Evolutionary conservation across 2,797 vertebrate genomes (phyloP).

Genomic region (Sparidentex hasta): DNA sequence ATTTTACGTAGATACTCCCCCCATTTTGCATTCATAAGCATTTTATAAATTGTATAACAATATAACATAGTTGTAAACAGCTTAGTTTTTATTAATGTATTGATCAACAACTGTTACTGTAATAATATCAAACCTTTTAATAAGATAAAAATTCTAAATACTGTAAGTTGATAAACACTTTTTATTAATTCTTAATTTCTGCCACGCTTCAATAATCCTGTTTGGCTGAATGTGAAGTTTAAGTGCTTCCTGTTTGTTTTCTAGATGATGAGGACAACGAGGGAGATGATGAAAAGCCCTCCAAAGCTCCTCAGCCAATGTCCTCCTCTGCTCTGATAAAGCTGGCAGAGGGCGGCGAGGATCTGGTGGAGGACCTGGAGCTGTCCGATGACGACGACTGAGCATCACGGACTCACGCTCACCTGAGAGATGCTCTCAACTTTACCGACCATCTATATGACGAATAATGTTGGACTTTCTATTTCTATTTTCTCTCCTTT

Average conservation of each 20-base stretch:
- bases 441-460: background rate
- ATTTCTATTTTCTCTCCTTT: conserved; percentile 15
- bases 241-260: conserved; percentile 46
- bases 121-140: background rate
- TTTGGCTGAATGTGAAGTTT: background rate
- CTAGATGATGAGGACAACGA: conserved; percentile 68
- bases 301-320: conserved; percentile 77
- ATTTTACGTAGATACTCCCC: background rate
- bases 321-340: conserved; percentile 85
- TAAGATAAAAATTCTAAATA: background rate
- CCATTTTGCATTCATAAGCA: background rate
- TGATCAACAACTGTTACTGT: background rate
- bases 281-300: conserved; percentile 35
- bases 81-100: background rate
- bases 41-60: background rate
- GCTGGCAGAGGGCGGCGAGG: conserved; percentile 91
- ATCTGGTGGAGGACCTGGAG: conserved; percentile 92
- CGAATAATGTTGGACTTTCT: conserved; percentile 29
- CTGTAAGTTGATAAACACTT: background rate
- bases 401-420: conserved; percentile 17
- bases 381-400: conserved; percentile 92
- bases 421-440: conserved; percentile 5
- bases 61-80: background rate
- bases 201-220: background rate
- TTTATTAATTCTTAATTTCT: background rate